Percentiles rank a stretch among this genome's conserved stretches.
Conservation (phyloP, 2,113 vertebrate species). For the Melanerpes aurifrons region DNA sequence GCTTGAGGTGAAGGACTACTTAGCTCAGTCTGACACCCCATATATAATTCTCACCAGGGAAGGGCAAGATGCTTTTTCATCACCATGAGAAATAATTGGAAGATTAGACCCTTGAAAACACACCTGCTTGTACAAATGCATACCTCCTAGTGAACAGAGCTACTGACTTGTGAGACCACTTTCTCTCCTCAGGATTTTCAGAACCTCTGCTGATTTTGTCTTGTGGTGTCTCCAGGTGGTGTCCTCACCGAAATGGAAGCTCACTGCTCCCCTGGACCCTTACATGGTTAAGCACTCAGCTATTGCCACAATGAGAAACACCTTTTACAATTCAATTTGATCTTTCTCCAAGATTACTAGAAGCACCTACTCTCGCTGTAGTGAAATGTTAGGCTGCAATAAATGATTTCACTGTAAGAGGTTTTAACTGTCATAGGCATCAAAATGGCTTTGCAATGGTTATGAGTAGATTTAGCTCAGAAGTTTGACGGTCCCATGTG, state of each 20-base stretch:
- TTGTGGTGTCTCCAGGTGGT: neutral
- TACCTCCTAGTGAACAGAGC: neutral
- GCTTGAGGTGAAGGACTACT: neutral
- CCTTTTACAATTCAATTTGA: slow-evolving; percentile 55
- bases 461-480: slow-evolving; percentile 63
- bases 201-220: neutral
- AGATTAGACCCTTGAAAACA: neutral
- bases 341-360: slow-evolving; percentile 58
- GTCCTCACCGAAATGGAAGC: neutral
- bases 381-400: slow-evolving; percentile 53
- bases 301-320: neutral
- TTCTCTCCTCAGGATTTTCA: neutral
- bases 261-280: neutral
- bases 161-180: neutral
- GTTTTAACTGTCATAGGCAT: slow-evolving; percentile 69
- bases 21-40: neutral
- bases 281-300: slow-evolving; percentile 8
- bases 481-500: slow-evolving; percentile 56
- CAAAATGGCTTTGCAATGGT: slow-evolving; percentile 68
- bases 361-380: slow-evolving; percentile 27
- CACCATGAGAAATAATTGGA: neutral
- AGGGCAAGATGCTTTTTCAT: neutral
- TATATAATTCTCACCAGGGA: neutral
- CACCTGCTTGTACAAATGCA: neutral
- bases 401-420: slow-evolving; percentile 60